These are phyloP conservation scores for Puma concolor DNA, from an alignment of 2,113 vertebrate species.

Conservation along the genomic window DNA sequence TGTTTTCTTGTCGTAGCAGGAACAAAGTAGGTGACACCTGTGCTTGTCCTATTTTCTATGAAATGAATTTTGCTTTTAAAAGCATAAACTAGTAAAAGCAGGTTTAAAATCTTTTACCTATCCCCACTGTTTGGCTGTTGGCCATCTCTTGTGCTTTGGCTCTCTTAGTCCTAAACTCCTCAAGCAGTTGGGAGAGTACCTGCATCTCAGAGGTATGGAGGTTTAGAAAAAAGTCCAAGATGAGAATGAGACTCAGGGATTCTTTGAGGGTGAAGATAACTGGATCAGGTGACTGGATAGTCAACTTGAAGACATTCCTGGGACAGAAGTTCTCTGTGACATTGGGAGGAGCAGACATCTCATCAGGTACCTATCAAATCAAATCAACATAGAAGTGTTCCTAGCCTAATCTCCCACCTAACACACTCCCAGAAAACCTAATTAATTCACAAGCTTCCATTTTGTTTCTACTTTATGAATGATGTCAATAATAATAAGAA, in stretches of 20 bases:
- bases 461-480: slow-evolving; percentile 6
- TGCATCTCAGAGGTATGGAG: background rate
- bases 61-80: background rate
- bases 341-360: background rate
- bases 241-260: background rate
- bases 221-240: background rate
- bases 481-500: background rate
- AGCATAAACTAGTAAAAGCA: background rate
- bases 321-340: background rate
- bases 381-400: background rate
- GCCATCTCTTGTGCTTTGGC: background rate
- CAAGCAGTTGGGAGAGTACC: background rate
- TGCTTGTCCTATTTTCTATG: background rate
- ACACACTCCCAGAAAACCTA: background rate
- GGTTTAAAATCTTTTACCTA: background rate
- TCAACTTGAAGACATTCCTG: background rate
- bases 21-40: background rate
- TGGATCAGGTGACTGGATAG: background rate
- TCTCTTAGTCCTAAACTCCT: background rate
- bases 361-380: background rate
- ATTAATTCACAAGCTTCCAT: background rate
- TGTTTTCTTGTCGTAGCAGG: background rate
- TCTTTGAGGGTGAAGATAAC: background rate
- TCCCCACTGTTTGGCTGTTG: background rate
- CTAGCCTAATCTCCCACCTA: background rate